These are phyloP conservation scores for Speoplatyrhinus poulsoni DNA, from an alignment of 2,113 vertebrate genomes.

Conservation along the genomic window DNA sequence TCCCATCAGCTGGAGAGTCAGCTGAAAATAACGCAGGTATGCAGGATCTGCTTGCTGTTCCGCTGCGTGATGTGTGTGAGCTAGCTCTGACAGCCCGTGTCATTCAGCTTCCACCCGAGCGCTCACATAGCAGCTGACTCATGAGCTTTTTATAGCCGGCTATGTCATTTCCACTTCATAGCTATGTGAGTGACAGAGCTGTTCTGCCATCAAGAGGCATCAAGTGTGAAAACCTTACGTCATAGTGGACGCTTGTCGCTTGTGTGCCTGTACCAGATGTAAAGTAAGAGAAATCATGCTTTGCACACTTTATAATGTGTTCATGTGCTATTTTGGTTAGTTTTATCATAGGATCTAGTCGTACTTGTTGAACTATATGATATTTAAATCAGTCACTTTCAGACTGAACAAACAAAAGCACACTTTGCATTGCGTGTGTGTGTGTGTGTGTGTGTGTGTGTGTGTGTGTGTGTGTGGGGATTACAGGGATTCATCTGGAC, in stretches of 20 bases:
- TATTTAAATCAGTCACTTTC: no score
- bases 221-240: slow-evolving; percentile 33
- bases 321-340: background rate
- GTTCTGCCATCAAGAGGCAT: slow-evolving; percentile 29
- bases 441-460: no score
- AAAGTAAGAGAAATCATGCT: background rate
- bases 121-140: slow-evolving; percentile 64
- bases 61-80: slow-evolving; percentile 49
- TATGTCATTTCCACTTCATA: slow-evolving; percentile 52
- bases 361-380: no score
- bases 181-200: background rate
- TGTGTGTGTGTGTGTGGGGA: no score
- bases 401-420: no score
- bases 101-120: slow-evolving; percentile 64
- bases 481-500: no score
- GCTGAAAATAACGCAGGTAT: slow-evolving; percentile 44
- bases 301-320: background rate
- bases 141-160: slow-evolving; percentile 62
- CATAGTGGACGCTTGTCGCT: slow-evolving; percentile 3
- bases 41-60: slow-evolving; percentile 38
- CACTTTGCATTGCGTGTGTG: no score
- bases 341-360: no score
- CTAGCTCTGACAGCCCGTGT: slow-evolving; percentile 63
- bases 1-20: slow-evolving; percentile 7
- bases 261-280: slow-evolving; percentile 36